These are phyloP conservation scores for Cryptus viduatorius DNA, from an alignment of 2,888 invertebrate species.

Conservation along the genomic window DNA sequence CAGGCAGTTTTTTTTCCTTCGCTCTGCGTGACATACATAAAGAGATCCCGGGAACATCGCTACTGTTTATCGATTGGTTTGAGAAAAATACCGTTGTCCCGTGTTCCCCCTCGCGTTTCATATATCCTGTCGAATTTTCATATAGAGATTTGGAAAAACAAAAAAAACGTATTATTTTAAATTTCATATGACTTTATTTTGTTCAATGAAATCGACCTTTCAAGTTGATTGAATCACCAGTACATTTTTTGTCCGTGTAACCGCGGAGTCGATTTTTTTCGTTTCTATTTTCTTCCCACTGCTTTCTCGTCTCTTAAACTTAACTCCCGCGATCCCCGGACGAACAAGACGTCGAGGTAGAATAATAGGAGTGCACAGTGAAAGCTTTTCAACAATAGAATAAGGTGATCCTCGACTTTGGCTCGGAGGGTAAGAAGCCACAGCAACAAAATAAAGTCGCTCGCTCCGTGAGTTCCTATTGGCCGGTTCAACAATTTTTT, in stretches of 20 bases:
- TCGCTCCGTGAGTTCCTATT: constrained; percentile 22
- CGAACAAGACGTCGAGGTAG: constrained; percentile 20
- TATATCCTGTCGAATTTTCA: no score
- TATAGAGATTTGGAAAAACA: no score
- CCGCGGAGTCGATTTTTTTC: neutral
- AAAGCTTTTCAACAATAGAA: constrained; percentile 45
- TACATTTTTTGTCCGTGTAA: neutral
- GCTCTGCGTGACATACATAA: neutral
- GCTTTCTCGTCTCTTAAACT: constrained; percentile 21
- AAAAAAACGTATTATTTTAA: neutral
- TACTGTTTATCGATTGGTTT: neutral
- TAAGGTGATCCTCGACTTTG: constrained; percentile 33
- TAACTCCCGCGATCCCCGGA: neutral
- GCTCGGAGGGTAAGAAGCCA: constrained; percentile 30
- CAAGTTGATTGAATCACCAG: neutral
- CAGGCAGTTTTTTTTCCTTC: neutral
- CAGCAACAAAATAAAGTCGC: constrained; percentile 32
- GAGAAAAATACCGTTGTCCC: no score
- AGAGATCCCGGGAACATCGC: neutral
- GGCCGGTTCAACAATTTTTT: neutral
- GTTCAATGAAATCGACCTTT: neutral
- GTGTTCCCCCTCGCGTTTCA: no score
- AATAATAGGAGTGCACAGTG: constrained; percentile 24
- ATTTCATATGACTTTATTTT: neutral
- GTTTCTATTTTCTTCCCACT: neutral